These are phyloP conservation scores for Ifrita kowaldi DNA, from an alignment of 2,113 vertebrate genomes.

Conservation along the genomic window DNA sequence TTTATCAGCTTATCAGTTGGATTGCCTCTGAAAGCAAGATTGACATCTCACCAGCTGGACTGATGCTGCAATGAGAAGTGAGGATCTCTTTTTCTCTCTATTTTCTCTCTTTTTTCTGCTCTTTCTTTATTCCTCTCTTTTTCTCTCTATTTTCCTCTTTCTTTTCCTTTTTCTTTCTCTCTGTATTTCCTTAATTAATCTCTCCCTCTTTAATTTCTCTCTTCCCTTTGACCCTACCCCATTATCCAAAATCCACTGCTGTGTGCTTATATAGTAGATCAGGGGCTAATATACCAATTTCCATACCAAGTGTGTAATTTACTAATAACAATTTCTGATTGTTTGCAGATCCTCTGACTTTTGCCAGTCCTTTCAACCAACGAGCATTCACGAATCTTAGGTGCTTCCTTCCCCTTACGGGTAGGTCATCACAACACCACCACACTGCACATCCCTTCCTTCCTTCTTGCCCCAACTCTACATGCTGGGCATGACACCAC, in stretches of 20 bases:
- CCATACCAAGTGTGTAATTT: background rate
- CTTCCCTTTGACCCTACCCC: background rate
- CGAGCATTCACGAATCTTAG: rapidly evolving
- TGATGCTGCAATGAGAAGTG: background rate
- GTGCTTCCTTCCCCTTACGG: background rate
- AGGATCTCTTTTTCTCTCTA: background rate
- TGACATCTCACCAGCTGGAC: background rate
- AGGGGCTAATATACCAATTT: background rate
- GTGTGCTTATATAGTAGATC: background rate
- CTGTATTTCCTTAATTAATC: background rate
- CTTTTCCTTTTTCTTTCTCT: background rate
- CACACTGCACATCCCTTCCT: background rate
- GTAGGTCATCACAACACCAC: no score
- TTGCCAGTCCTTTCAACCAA: background rate
- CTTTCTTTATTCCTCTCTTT: background rate
- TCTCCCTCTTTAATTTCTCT: background rate
- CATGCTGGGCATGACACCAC: background rate
- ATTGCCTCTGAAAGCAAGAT: background rate
- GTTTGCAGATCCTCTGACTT: background rate
- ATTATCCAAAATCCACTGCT: background rate
- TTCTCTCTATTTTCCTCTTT: background rate
- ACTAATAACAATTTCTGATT: background rate
- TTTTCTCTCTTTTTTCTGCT: background rate
- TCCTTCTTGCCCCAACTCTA: background rate
- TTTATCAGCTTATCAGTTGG: background rate